These are phyloP conservation scores for Pogonocherus hispidulus DNA, from an alignment of 2,888 invertebrate genomes.

Conservation along the genomic window DNA sequence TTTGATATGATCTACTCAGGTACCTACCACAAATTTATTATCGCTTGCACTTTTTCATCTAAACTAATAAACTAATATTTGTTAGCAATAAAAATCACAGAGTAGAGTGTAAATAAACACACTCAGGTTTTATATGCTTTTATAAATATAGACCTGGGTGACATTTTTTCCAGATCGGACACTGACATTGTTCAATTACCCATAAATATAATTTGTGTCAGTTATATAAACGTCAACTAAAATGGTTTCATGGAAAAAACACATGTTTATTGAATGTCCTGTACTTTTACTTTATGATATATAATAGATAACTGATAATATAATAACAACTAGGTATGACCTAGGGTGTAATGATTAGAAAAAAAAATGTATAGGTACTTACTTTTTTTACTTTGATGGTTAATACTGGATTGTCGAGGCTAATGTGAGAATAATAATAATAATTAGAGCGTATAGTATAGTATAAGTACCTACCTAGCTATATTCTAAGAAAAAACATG, in stretches of 20 bases:
- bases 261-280: neutral
- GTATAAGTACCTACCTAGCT: too few species aligned
- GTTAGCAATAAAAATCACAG: neutral
- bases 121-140: neutral
- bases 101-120: neutral
- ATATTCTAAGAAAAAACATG: too few species aligned
- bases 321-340: too few species aligned
- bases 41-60: slow-evolving; percentile 11
- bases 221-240: slow-evolving; percentile 2
- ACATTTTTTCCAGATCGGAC: neutral
- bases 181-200: neutral
- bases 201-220: neutral
- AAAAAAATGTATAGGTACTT: too few species aligned
- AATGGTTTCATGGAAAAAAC: neutral
- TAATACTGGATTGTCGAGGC: too few species aligned
- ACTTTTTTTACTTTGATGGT: too few species aligned
- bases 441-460: too few species aligned
- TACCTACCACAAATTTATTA: slow-evolving; percentile 16
- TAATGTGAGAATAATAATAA: too few species aligned
- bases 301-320: neutral
- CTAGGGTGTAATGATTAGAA: too few species aligned
- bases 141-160: neutral
- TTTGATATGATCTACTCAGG: slow-evolving; percentile 36
- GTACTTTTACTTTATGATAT: neutral
- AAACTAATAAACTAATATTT: neutral